Evolutionary conservation across 2,888 invertebrate genomes (phyloP).

Genomic region (Phasia obesa): DNA sequence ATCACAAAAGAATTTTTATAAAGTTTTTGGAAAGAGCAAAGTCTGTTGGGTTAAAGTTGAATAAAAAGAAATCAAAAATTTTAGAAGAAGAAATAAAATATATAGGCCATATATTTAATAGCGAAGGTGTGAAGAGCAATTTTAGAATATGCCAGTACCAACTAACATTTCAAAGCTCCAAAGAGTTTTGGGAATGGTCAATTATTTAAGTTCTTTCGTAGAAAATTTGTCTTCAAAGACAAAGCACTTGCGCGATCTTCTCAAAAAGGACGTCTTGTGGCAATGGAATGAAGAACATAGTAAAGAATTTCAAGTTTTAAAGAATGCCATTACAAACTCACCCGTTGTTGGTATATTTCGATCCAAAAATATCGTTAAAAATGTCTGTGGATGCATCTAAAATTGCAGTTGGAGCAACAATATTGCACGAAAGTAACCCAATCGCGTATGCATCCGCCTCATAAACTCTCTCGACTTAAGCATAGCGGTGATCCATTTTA

Average conservation of each 20-base stretch:
- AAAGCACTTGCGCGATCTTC: no score
- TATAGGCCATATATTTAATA: slow-evolving; percentile 30
- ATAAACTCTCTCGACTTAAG: no score
- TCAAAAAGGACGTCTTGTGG: slow-evolving; percentile 49
- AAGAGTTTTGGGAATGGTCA: slow-evolving; percentile 62
- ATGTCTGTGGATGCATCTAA: slow-evolving; percentile 47
- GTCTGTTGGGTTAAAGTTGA: slow-evolving; percentile 17
- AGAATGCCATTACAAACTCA: slow-evolving; percentile 21
- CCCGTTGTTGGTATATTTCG: slow-evolving; percentile 50
- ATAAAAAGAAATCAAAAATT: slow-evolving; percentile 13
- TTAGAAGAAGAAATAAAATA: slow-evolving; percentile 4
- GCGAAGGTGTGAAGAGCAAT: slow-evolving; percentile 39
- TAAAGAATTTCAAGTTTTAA: slow-evolving; percentile 46
- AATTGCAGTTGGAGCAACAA: background rate
- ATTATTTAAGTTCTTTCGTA: slow-evolving; percentile 69
- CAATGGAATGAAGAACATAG: slow-evolving; percentile 48
- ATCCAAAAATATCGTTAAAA: slow-evolving; percentile 23
- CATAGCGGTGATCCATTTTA: no score
- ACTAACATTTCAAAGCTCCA: slow-evolving; percentile 1
- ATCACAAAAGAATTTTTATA: slow-evolving; percentile 40
- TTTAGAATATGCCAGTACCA: background rate
- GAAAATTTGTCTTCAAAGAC: slow-evolving; percentile 54
- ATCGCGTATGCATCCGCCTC: slow-evolving; percentile 36
- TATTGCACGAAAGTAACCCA: no score
- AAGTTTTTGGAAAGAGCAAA: slow-evolving; percentile 45